Percentiles rank a stretch among this genome's conserved stretches.
These are phyloP conservation scores for Bothrops jararaca DNA, from an alignment of 2,113 vertebrate genomes.

Conservation along the genomic window DNA sequence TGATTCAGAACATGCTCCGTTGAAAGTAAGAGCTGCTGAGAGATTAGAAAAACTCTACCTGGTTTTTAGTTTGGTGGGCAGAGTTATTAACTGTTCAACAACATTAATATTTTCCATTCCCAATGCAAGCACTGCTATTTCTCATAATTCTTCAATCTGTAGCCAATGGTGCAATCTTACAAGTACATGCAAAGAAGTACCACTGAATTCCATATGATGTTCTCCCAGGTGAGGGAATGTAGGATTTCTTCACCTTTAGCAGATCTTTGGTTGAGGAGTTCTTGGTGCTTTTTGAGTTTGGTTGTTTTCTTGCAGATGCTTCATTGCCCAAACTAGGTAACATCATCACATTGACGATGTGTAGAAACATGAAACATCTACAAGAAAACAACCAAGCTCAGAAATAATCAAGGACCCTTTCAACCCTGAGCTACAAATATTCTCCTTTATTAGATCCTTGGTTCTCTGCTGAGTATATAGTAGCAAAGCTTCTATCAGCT, in stretches of 20 bases:
- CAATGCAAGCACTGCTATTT: not conserved
- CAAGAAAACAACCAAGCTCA: not conserved
- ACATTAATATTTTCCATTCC: not conserved
- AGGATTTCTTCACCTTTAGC: not conserved
- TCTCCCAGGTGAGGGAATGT: not conserved
- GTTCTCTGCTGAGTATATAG: not conserved
- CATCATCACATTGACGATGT: not conserved
- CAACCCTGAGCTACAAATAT: not conserved
- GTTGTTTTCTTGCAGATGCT: not conserved
- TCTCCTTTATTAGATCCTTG: not conserved
- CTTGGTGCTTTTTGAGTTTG: not conserved
- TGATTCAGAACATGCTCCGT: not conserved
- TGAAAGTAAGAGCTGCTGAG: not conserved
- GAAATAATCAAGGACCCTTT: not conserved
- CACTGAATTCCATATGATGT: not conserved
- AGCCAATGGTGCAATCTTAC: not conserved
- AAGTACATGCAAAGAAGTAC: not conserved
- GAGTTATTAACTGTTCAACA: not conserved
- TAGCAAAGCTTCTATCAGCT: not conserved
- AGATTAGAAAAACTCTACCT: not conserved
- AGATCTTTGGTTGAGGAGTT: not conserved
- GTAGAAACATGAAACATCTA: not conserved
- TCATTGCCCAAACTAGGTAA: not conserved
- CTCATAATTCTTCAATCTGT: not conserved
- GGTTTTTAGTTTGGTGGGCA: not conserved